These are phyloP conservation scores for Gnathonemus longibarbis DNA, from an alignment of 2,113 vertebrate genomes.

Conservation along the genomic window DNA sequence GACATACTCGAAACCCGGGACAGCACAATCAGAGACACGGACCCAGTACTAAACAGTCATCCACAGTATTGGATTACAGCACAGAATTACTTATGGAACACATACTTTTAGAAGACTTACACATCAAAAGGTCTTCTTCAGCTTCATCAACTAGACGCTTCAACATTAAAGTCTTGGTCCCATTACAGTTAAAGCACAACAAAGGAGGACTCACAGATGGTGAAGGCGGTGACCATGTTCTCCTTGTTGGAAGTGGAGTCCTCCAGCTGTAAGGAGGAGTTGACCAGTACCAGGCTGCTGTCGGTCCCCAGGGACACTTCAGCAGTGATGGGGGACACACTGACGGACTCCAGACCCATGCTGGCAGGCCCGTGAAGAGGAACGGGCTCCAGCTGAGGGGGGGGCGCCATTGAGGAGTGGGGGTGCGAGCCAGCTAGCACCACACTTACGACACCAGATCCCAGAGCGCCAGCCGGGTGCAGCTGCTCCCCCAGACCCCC, in stretches of 20 bases:
- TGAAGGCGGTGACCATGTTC: slow-evolving; percentile 84
- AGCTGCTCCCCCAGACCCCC: slow-evolving; percentile 76
- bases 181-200: not conserved
- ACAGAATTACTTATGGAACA: not conserved
- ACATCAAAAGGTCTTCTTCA: not conserved
- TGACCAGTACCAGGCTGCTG: slow-evolving; percentile 85
- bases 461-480: slow-evolving; percentile 75
- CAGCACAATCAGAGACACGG: not conserved
- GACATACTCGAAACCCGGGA: not conserved
- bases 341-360: slow-evolving; percentile 83
- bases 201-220: slow-evolving; percentile 75
- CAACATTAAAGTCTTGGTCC: not conserved
- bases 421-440: slow-evolving; percentile 80
- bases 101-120: not conserved
- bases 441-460: slow-evolving; percentile 82
- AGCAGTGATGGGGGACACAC: slow-evolving; percentile 82
- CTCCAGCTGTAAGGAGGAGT: slow-evolving; percentile 83
- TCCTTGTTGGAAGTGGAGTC: slow-evolving; percentile 90
- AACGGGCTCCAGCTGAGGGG: slow-evolving; percentile 71
- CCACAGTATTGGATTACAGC: not conserved
- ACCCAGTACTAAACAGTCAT: not conserved
- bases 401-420: slow-evolving; percentile 62
- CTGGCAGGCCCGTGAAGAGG: slow-evolving; percentile 82
- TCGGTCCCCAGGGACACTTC: slow-evolving; percentile 88
- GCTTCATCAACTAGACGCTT: not conserved